Evolutionary conservation across 1,140 invertebrate species (phyloP), one percentile per base, ranked within the genome.

Genomic region (Matsumurasca onukii): DNA sequence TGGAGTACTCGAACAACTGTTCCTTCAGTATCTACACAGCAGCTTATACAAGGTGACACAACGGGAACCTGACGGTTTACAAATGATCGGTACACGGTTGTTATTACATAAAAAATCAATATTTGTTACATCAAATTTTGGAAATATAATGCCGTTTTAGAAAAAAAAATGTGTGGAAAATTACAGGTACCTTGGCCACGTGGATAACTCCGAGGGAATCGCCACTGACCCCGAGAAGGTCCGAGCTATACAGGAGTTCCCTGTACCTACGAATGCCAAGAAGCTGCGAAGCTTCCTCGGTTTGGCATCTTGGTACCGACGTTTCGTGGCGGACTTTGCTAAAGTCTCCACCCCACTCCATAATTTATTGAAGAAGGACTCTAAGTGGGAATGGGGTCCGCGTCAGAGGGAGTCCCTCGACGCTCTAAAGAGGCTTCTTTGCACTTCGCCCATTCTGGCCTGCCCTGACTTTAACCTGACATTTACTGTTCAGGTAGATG

Each of bases 151-250:
- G n/a, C n/a, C n/a, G n/a, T n/a, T n/a, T n/a, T n/a, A n/a, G n/a
- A n/a, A n/a, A n/a, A n/a, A n/a, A n/a, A n/a, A n/a, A n/a, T n/a
- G n/a, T n/a, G n/a, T n/a, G n/a, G n/a, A n/a, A n/a, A n/a, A n/a
- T n/a, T n/a, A n/a, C n/a, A n/a, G n/a, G n/a, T 79, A 78, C 70
- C 71, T 81, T 15, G 79, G 79, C 3, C 75, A 74, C 62, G 24
- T 72, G 2, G 70, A 80, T 30, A 69, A 75, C 48, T 17, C 49
- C 0, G 69, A 77, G 20, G 77, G 78, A 3, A 64, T 83, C 0
- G 49, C 69, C 5, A 75, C 76, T 0, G 76, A 80, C 61, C 77
- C 78, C 1, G 72, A 72, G 3, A 75, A 77, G 68, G 68, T 79
- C 9, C 39, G 65, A 34, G 66, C n/a, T n/a, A n/a, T n/a, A n/a